A percentile compares a stretch with the other conserved stretches of the same genome.
These are phyloP conservation scores for Galerucella nymphaeae DNA, from an alignment of 2,888 invertebrate genomes.

Conservation along the genomic window DNA sequence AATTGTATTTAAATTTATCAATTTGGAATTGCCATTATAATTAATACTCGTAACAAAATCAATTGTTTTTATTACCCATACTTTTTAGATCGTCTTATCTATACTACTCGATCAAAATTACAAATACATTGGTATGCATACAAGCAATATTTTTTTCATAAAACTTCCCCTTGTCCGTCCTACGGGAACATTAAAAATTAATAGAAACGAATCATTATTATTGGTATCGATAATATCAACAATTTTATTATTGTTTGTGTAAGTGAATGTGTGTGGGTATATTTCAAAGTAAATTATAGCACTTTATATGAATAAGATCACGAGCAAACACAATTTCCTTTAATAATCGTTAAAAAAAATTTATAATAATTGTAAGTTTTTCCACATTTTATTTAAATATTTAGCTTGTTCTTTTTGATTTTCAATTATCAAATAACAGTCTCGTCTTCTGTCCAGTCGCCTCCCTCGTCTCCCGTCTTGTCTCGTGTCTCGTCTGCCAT, in stretches of 20 bases:
- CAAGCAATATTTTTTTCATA: conserved; percentile 37
- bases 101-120: conserved; percentile 35
- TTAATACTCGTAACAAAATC: conserved; percentile 32
- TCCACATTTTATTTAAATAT: too few relatives aligned
- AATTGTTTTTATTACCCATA: conserved; percentile 33
- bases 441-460: too few relatives aligned
- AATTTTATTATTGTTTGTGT: conserved; percentile 50
- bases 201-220: conserved; percentile 50
- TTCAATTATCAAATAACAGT: too few relatives aligned
- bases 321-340: background rate
- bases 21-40: conserved; percentile 11
- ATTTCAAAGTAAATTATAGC: conserved; percentile 7
- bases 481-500: too few relatives aligned
- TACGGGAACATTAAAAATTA: conserved; percentile 46
- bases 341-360: too few relatives aligned
- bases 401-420: too few relatives aligned
- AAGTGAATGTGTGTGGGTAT: conserved; percentile 23
- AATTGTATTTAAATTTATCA: conserved; percentile 23
- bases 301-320: background rate
- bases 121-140: conserved; percentile 33
- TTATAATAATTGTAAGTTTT: too few relatives aligned
- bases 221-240: conserved; percentile 51
- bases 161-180: conserved; percentile 23
- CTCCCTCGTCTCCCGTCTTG: too few relatives aligned
- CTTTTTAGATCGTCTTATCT: conserved; percentile 18